Evolutionary conservation across 2,888 invertebrate species (phyloP), one percentile per base, ranked within the genome.

Genomic region (Athalia cordata): DNA sequence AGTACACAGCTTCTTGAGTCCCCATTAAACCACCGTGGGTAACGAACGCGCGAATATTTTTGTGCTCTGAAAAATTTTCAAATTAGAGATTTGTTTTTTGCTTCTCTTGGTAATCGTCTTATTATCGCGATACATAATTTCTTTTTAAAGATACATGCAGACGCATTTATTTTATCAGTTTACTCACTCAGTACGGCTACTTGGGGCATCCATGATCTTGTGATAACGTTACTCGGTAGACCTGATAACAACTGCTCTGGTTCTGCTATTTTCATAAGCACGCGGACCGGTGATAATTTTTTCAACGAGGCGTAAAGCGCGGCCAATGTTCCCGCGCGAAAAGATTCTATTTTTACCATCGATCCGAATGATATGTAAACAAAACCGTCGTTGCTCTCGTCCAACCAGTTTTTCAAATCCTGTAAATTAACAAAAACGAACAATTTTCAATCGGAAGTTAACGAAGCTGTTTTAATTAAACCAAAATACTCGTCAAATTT

Each of bases 31-130:
- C 87, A 0, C 86, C 86, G 49, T 87, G 87, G 0, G 85, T 84
- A 47, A 86, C 82, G 43, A 86, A 91, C 7, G 88, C 88, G 61
- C 84, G 85, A 0, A 89, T 86, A 65, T 90, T 89, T 7, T 86
- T 87, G 78, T 91, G 90, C 5, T 78, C 85, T 85, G 75, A 6
- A 72, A 47, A 29, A 29, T 29, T 29, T 29, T 0, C 29, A 29
- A 29, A 29, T 29, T 2, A 29, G 2, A 29, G 0, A 29, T 29
- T 29, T n/a, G n/a, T n/a, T 29, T 29, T 29, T 29, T 2, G 0
- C 29, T 29, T 29, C 29, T 29, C 29, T 0, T 2, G 29, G 29
- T 2, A 2, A 29, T 29, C 29, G 29, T 29, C 29, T 29, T 29
- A n/a, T n/a, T 29, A 29, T 29, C 29, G 29, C 29, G 29, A 29